phyloP scores from a whole-genome alignment of 2,888 invertebrate species.

The Microctonus aethiopoides region DNA sequence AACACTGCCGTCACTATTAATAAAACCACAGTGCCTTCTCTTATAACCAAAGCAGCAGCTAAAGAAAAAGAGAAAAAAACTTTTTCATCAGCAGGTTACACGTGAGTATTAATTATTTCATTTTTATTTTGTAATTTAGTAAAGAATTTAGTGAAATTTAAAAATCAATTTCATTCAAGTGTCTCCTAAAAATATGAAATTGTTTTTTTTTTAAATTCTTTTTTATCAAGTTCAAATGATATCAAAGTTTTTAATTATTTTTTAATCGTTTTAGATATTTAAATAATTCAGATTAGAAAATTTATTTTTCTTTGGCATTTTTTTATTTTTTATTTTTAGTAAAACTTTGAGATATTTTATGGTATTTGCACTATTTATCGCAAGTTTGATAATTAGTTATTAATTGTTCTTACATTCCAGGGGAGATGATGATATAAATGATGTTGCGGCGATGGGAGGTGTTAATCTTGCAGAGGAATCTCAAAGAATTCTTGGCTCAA shows the following conservation, averaged over 20 bases:
- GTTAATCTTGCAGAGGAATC: constrained; percentile 97
- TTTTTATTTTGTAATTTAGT: background rate
- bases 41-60: constrained; percentile 71
- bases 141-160: background rate
- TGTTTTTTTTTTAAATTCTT: too few relatives aligned
- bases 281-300: too few relatives aligned
- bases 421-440: constrained; percentile 97
- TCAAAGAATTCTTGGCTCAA: constrained; percentile 91
- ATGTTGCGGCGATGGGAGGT: constrained; percentile 99
- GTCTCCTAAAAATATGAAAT: too few relatives aligned
- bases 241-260: too few relatives aligned
- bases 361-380: background rate
- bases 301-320: too few relatives aligned
- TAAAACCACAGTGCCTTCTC: constrained; percentile 71
- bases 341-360: too few relatives aligned
- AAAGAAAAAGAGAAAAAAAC: constrained; percentile 84
- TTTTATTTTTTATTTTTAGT: too few relatives aligned
- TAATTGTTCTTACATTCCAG: constrained; percentile 62
- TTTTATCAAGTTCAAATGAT: too few relatives aligned
- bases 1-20: constrained; percentile 65
- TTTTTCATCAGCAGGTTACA: constrained; percentile 71
- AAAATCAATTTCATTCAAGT: too few relatives aligned
- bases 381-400: constrained; percentile 37
- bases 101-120: constrained; percentile 57
- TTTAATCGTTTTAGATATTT: too few relatives aligned